Evolutionary conservation across 2,888 invertebrate genomes (phyloP), one percentile per base, ranked within the genome.

Genomic region (Philopedon plagiatum): DNA sequence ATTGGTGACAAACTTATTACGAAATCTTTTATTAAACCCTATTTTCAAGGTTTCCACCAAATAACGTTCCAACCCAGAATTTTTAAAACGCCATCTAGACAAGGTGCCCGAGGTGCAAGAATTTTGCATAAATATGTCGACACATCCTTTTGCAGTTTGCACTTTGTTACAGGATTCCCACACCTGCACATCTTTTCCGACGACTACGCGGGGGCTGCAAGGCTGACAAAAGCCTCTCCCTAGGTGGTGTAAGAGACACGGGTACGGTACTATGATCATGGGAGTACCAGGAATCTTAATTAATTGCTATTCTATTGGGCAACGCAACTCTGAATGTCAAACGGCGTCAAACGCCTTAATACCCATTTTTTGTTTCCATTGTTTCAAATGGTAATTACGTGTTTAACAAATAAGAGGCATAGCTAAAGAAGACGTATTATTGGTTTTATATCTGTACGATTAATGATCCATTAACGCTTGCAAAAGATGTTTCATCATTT

Each of bases 221-320:
- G 63, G 41, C 60, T 34, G 58, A 41, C 8, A 13, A n/a, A n/a
- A 23, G 54, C 61, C 68, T 61, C 68, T 51, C 68, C 61, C 67
- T 57, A 34, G 71, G 60, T 68, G 67, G 67, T 68, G 67, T 61
- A 63, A 70, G 37, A 58, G 58, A 56, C 54, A 65, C 71, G 61
- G 71, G 71, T 60, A 41, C 58, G 66, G 66, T 49, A 46, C 41
- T 60, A 65, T 51, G 44, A 58, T 64, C 65, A 71, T 65, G 71
- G 71, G 71, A 71, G 71, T 71, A 71, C 71, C 65, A 71, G 58
- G 71, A 71, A 72, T 72, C 63, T 62, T 61, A 67, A 72, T 72
- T 72, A 72, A 67, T 72, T 41, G 67, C 49, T 37, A 44, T 67
- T 72, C 62, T 72, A 72, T 72, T 72, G 57, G 58, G 63, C 56